Base-by-base conservation (phyloP, 2,888 invertebrate species). In the Sthenelais limicola region DNA sequence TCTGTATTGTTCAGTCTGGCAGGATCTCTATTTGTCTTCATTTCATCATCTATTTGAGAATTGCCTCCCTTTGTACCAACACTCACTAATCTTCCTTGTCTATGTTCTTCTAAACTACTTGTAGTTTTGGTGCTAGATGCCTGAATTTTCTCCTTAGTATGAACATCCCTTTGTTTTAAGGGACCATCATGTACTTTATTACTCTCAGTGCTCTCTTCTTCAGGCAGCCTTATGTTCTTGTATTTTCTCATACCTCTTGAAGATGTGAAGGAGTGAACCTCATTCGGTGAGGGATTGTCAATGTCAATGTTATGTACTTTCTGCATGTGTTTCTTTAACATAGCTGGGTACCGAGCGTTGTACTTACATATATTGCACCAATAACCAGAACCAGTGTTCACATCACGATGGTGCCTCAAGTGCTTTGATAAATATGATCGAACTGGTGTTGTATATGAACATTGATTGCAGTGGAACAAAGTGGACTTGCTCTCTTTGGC, bases 311-410 rank as follows among this genome's bases (percentile, higher is more conserved):
- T 62, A 26, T 62, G 62, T 24, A 62, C 62, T 21, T 62, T 62
- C 62, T 62, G 35, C 62, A 62, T 62, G 62, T 62, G 62, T 9
- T 38, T 38, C 38, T 24, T 62, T 21, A 62, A 43, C 35, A 62
- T 43, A 12, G 62, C 35, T 2, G 62, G 62, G 62, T 38, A 62
- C 24, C 38, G 62, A 21, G 62, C 62, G 38, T 62, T 62, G 35
- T 62, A 62, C 38, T 62, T 62, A 24, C 62, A 62, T 35, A 62
- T 62, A 43, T 35, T 62, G 38, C 62, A 62, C 62, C 62, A 62
- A 43, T 62, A 43, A 24, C 62, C 62, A n/a, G 62, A 35, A 3
- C 62, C 62, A 21, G 28, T 15, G 24, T 62, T 62, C 21, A 12
- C 24, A 12, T 18, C 21, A n/a, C 30, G 26, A n/a, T 67, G 67